Evolutionary conservation across 2,797 vertebrate species (phyloP).

Genomic region (Amniataba percoides): DNA sequence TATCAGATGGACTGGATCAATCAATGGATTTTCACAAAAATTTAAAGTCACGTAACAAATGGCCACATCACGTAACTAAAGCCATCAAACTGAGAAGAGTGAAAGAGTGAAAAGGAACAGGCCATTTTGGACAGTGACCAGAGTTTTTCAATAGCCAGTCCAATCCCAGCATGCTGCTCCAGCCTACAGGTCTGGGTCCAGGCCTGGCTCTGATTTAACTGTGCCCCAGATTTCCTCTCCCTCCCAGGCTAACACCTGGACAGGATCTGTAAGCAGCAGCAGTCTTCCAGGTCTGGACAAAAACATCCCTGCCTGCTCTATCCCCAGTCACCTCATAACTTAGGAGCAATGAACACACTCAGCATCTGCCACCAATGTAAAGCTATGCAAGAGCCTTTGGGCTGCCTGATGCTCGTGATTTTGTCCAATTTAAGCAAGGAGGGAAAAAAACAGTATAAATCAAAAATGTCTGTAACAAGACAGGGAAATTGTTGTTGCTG

Average conservation of each 20-base stretch:
- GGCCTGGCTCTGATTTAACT: slow-evolving; percentile 68
- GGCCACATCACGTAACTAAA: not conserved
- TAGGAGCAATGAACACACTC: slow-evolving; percentile 1
- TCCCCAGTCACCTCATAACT: slow-evolving; percentile 29
- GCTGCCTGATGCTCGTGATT: not conserved
- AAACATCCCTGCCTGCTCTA: slow-evolving; percentile 46
- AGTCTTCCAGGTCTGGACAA: slow-evolving; percentile 40
- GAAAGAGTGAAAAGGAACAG: slow-evolving; percentile 23
- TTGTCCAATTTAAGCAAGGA: not conserved
- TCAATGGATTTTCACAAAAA: not conserved
- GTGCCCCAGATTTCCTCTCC: slow-evolving; percentile 61
- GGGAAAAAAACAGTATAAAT: not conserved
- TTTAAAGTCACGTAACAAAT: no score
- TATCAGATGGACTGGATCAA: not conserved
- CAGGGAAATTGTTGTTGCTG: not conserved
- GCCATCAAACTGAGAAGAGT: not conserved
- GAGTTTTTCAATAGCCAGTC: slow-evolving; percentile 24
- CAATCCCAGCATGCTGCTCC: slow-evolving; percentile 23
- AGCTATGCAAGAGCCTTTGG: not conserved
- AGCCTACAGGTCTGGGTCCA: slow-evolving; percentile 26
- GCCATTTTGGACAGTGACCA: slow-evolving; percentile 41
- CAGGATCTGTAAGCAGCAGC: slow-evolving; percentile 62
- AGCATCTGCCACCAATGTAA: slow-evolving; percentile 22
- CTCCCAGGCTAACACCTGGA: slow-evolving; percentile 75
- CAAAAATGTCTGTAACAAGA: not conserved